phyloP scores from a whole-genome alignment of 2,797 vertebrate genomes.

The Sebastiscus albofasciatus region DNA sequence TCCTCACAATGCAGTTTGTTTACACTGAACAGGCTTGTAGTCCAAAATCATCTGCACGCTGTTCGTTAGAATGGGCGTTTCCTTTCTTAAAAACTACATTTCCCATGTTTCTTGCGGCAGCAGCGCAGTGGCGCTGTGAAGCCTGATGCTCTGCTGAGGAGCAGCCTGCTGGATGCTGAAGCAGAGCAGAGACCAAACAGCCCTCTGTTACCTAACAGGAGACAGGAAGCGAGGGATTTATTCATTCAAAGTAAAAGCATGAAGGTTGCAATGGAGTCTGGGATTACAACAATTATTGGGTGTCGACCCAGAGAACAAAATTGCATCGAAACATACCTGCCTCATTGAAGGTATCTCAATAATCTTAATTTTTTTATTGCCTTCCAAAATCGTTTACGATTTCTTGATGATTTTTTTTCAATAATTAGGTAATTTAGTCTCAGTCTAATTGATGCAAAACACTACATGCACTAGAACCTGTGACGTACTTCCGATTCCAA shows the following conservation, averaged over 20 bases:
- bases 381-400: no score
- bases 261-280: no score
- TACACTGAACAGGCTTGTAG: slow-evolving; percentile 35
- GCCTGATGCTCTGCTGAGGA: background rate
- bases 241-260: slow-evolving; percentile 27
- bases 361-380: no score
- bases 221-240: background rate
- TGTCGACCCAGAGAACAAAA: no score
- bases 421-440: no score
- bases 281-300: no score
- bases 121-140: slow-evolving; percentile 34
- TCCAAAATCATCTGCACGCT: background rate
- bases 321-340: no score
- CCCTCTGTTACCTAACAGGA: background rate
- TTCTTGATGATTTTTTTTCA: no score
- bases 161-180: slow-evolving; percentile 63
- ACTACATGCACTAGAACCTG: no score
- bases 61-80: background rate
- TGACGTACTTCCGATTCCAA: no score
- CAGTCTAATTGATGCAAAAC: no score
- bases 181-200: background rate
- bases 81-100: slow-evolving; percentile 40
- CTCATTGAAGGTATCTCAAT: no score
- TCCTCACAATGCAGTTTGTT: background rate
- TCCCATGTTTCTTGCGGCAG: slow-evolving; percentile 36